Percentiles rank a stretch among this genome's conserved stretches.
Conservation (phyloP, 2,113 vertebrate genomes). For the Clinocottus analis region DNA sequence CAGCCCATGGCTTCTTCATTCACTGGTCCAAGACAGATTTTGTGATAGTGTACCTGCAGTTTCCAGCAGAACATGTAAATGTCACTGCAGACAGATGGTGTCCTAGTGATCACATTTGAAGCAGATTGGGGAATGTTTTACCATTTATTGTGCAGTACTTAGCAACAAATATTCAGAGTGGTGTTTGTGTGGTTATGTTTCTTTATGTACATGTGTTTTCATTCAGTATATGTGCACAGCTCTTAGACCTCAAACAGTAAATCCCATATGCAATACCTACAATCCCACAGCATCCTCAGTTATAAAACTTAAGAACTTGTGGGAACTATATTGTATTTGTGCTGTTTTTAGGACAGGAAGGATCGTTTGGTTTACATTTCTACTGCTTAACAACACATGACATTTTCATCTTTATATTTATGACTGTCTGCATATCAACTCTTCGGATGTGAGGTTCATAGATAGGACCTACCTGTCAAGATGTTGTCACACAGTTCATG, state of each 20-base stretch:
- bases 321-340: neutral
- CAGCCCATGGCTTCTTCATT: neutral
- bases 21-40: neutral
- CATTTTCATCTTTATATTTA: neutral
- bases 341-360: neutral
- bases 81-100: constrained; percentile 31
- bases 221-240: neutral
- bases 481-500: neutral
- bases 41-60: neutral
- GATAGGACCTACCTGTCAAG: constrained; percentile 3
- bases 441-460: neutral
- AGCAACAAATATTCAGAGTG: neutral
- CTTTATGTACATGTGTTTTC: constrained; percentile 10
- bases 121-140: constrained; percentile 4
- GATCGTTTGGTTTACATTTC: constrained; percentile 18
- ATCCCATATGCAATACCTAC: neutral
- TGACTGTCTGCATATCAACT: neutral
- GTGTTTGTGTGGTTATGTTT: neutral
- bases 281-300: neutral
- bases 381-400: neutral
- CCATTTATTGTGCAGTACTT: neutral
- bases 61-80: constrained; percentile 16
- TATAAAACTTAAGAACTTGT: neutral
- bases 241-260: neutral
- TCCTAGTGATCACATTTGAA: constrained; percentile 13